Evolutionary conservation across 2,113 vertebrate genomes (phyloP), one percentile per base, ranked within the genome.

Genomic region (Eurypyga helias): DNA sequence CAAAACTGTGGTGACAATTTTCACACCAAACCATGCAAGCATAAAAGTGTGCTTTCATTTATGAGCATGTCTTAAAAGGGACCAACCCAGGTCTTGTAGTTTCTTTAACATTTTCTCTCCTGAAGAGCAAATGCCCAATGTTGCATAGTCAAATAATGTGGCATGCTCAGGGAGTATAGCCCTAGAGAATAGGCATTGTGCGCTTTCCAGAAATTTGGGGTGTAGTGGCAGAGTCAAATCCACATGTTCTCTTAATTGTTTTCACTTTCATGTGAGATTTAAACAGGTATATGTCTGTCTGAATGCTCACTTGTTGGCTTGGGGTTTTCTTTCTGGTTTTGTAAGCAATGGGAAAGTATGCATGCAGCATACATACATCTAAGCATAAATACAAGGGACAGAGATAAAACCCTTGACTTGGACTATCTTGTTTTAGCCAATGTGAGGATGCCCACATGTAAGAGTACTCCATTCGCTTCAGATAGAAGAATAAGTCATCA

Each of bases 321-420:
- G 17, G 7, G 8, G 6, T 21, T 51, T 29, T 29, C 7, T 9
- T n/a, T 36, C 46, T 51, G 3, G 5, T 73, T 58, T 54, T 71
- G 12, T 36, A 38, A 89, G 7, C 19, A 51, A 29, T 38, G 29
- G 46, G 16, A 72, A 83, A 64, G 3, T 49, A 29, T 34, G 17
- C 14, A 24, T 12, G 11, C 15, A 55, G 11, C 28, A 2, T 8
- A 5, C 34, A 64, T n/a, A 24, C 18, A 34, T 33, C 5, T 31
- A 46, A 80, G 80, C 3, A 0, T 51, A 67, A 61, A 25, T 17
- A 18, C 10, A 26, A 41, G 21, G 6, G 43, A 66, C 36, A 70
- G 7, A 2, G 43, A 23, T 24, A 65, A 65, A 69, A n/a, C 6
- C 2, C 17, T 7, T 0, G 10, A 6, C 31, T 52, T 80, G 10